Evolutionary conservation across 2,113 vertebrate species (phyloP).

Genomic region (Trachemys scripta): DNA sequence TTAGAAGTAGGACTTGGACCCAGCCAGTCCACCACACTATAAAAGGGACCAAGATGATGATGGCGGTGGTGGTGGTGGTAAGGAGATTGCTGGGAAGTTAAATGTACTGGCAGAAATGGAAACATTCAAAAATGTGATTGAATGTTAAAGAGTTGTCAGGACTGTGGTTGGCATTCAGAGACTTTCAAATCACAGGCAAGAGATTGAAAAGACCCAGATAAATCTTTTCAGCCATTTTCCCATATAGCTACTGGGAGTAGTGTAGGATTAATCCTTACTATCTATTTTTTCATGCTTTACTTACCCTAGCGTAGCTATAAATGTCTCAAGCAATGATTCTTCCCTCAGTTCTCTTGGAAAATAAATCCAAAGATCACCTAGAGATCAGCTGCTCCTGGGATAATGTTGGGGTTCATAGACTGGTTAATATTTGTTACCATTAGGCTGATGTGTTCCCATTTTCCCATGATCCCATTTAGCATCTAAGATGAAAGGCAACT

Average conservation of each 20-base stretch:
- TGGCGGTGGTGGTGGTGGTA: neutral
- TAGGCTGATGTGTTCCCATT: accelerated
- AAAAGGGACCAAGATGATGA: neutral
- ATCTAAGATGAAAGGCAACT: accelerated
- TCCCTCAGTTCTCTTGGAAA: neutral
- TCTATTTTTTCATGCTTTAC: neutral
- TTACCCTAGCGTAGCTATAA: neutral
- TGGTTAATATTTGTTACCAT: neutral
- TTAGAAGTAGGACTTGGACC: neutral
- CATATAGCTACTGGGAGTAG: neutral
- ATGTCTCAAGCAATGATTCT: neutral
- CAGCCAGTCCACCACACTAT: neutral
- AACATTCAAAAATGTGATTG: neutral
- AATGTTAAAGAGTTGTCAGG: neutral
- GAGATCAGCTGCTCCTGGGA: neutral
- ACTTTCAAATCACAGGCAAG: neutral
- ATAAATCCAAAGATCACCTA: neutral
- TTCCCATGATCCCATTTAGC: neutral
- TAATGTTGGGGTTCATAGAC: neutral
- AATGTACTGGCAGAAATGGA: neutral
- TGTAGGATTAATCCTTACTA: neutral
- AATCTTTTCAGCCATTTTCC: neutral
- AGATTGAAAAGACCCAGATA: neutral
- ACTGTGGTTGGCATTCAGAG: neutral
- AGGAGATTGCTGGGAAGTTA: neutral